A percentile compares a stretch with the other conserved stretches of the same genome.
Evolutionary conservation across 2,797 vertebrate species (phyloP).

Genomic region (Lates japonicus): DNA sequence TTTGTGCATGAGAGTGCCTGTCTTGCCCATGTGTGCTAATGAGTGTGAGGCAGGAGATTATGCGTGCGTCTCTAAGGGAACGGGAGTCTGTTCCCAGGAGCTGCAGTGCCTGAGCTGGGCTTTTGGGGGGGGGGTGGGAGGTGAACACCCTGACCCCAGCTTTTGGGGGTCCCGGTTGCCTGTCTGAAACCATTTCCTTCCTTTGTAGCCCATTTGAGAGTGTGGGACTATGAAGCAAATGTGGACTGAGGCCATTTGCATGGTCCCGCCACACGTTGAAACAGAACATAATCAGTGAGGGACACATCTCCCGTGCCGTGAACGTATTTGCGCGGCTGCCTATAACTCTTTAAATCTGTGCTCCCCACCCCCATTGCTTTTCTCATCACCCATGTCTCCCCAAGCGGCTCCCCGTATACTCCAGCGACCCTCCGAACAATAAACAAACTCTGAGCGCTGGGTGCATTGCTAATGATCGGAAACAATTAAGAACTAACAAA

Average conservation of each 20-base stretch:
- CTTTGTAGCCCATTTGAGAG: constrained; percentile 69
- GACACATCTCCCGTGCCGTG: constrained; percentile 30
- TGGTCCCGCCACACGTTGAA: constrained; percentile 56
- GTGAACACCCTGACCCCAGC: constrained; percentile 77
- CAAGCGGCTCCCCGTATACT: constrained; percentile 39
- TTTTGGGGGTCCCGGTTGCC: constrained; percentile 73
- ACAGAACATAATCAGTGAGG: constrained; percentile 56
- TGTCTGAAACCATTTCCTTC: constrained; percentile 79
- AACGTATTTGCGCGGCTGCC: constrained; percentile 4
- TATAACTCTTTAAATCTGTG: constrained; percentile 39
- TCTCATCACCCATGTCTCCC: constrained; percentile 56
- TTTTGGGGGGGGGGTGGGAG: constrained; percentile 43
- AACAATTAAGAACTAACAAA: constrained; percentile 79
- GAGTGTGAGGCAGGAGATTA: constrained; percentile 80
- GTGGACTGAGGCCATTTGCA: constrained; percentile 65
- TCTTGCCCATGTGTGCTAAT: constrained; percentile 73
- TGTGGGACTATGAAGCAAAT: constrained; percentile 58
- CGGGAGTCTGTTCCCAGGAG: constrained; percentile 77
- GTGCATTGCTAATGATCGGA: constrained; percentile 80
- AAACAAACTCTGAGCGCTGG: constrained; percentile 68
- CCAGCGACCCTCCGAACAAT: constrained; percentile 54
- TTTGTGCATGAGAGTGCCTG: constrained; percentile 53
- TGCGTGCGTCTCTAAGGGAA: constrained; percentile 75
- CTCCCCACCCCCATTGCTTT: constrained; percentile 43
- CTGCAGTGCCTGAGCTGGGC: constrained; percentile 54